phyloP scores from a whole-genome alignment of 53 echinoderm and acorn worm genomes.

The Luidia sarsii region DNA sequence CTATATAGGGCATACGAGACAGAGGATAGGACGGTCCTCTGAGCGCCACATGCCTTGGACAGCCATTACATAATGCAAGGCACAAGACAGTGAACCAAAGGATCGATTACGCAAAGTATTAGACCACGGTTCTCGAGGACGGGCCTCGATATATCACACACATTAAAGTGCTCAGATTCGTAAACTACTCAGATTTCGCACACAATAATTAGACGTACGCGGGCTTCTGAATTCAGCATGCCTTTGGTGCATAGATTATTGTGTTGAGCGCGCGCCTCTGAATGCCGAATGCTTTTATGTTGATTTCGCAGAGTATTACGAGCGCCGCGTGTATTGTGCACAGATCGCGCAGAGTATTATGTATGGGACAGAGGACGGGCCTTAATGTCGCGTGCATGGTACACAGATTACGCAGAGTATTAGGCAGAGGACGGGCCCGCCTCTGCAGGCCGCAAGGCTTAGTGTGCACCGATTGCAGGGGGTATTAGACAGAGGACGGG shows the following conservation, averaged over 20 bases:
- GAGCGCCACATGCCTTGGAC: background rate
- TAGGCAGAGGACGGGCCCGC: background rate
- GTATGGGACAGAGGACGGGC: constrained; percentile 2
- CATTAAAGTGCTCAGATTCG: too few species aligned
- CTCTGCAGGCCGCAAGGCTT: background rate
- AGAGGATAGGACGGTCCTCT: background rate
- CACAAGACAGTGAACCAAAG: too few species aligned
- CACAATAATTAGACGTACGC: too few species aligned
- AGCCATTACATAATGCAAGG: too few species aligned
- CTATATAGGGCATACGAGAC: too few species aligned
- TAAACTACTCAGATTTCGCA: too few species aligned
- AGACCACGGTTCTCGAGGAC: too few species aligned
- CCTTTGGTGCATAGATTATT: too few species aligned
- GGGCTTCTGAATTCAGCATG: too few species aligned
- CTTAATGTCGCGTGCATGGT: background rate
- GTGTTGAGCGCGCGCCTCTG: background rate
- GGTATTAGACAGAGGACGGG: background rate
- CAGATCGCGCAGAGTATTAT: background rate
- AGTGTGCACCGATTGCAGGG: background rate
- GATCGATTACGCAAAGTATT: too few species aligned
- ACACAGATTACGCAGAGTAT: background rate
- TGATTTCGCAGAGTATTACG: background rate
- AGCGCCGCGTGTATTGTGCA: background rate
- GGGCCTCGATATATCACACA: background rate
- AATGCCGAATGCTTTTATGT: background rate